Conservation (phyloP, 2,797 vertebrate species). For the Dicrostonyx torquatus region DNA sequence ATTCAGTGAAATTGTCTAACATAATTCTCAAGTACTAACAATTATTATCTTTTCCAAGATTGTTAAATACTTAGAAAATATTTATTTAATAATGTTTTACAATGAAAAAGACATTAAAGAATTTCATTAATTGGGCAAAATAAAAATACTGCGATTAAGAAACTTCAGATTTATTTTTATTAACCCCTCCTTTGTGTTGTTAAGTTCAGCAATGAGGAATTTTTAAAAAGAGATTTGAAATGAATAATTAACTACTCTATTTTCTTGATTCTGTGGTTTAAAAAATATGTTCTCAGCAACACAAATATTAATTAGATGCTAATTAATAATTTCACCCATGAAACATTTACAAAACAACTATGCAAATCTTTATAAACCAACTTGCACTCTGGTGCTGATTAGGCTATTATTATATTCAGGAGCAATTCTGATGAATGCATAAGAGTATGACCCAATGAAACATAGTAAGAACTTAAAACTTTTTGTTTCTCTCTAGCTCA, state of each 20-base stretch:
- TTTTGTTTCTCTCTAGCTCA: constrained; percentile 47
- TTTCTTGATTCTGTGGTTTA: constrained; percentile 78
- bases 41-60: constrained; percentile 58
- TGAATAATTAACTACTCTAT: constrained; percentile 76
- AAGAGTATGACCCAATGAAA: constrained; percentile 77
- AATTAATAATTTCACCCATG: constrained; percentile 80
- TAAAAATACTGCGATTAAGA: constrained; percentile 70
- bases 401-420: constrained; percentile 70
- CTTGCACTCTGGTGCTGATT: constrained; percentile 71
- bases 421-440: constrained; percentile 66
- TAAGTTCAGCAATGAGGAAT: constrained; percentile 69
- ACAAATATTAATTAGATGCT: constrained; percentile 80
- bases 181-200: constrained; percentile 68
- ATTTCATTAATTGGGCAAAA: constrained; percentile 67
- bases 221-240: constrained; percentile 63
- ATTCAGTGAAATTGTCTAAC: constrained; percentile 26
- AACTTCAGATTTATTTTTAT: constrained; percentile 75
- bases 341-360: constrained; percentile 80
- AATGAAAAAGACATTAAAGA: constrained; percentile 63
- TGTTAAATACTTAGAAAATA: constrained; percentile 73
- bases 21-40: constrained; percentile 51
- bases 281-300: constrained; percentile 76
- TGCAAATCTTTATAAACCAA: constrained; percentile 76
- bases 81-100: constrained; percentile 68
- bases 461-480: constrained; percentile 67